Conservation (phyloP, 2,113 vertebrate genomes). For the Platanista minor region DNA sequence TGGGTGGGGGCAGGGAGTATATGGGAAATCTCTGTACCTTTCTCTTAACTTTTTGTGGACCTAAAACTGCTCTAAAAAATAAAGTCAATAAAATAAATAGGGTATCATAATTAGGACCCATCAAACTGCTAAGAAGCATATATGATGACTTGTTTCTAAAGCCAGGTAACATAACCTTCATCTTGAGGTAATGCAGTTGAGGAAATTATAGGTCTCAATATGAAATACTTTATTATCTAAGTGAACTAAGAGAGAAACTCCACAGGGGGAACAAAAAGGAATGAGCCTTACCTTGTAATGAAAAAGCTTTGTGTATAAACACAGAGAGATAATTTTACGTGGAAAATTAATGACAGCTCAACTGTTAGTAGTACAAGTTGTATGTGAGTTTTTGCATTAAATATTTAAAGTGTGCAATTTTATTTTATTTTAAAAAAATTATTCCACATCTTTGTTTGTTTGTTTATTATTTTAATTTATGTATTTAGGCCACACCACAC, state of each 20-base stretch:
- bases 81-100: not conserved
- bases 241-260: not conserved
- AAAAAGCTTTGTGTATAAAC: not conserved
- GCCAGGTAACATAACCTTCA: not conserved
- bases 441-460: no score
- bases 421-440: no score
- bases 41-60: not conserved
- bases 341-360: not conserved
- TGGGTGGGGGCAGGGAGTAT: not conserved
- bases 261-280: not conserved
- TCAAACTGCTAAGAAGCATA: not conserved
- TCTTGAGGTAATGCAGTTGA: not conserved
- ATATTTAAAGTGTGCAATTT: not conserved
- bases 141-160: not conserved
- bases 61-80: not conserved
- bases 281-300: not conserved
- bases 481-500: no score
- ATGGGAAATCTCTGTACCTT: not conserved
- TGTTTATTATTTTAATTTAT: no score
- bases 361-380: not conserved
- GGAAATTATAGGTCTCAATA: not conserved
- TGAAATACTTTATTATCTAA: not conserved
- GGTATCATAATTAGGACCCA: not conserved
- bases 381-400: not conserved
- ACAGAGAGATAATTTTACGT: not conserved